Base-by-base conservation (phyloP, 2,797 vertebrate species). In the Tamandua tetradactyla region DNA sequence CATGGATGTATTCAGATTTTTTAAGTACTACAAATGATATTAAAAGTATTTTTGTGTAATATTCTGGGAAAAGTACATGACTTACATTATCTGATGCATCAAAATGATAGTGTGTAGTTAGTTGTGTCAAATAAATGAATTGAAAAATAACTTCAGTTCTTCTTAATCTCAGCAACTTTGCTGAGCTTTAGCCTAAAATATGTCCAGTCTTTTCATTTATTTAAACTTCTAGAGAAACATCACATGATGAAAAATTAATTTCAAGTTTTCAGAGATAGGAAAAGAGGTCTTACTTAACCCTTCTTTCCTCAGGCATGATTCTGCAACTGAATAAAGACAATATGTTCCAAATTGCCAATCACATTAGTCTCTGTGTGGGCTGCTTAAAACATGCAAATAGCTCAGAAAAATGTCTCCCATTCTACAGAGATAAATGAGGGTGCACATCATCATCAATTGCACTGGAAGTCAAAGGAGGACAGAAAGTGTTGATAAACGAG, bases 321-420 rank as follows among this genome's bases (percentile, higher is more conserved):
- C 40, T 89, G 72, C 59, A 92, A 32, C 88, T 12, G 74, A 90
- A 87, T 91, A 84, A 87, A 94, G 88, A 96, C 79, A 95, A 35
- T 96, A 85, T 92, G 82, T 87, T 92, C 94, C 90, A 97, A 94
- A 96, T 87, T 95, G 75, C 92, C 87, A 94, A 52, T 89, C 90
- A 79, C 88, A 74, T 72, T 91, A 57, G 44, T 92, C 71, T 96
- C 66, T 72, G 74, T 66, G 90, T 95, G 88, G 90, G 95, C 85
- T 95, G 84, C 49, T 95, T 92, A 87, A 96, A 95, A 95, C 85
- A 95, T 78, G 93, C 79, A 96, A 93, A 95, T 85, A 62, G 20
- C 40, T 96, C 68, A 85, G 75, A 88, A 91, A 93, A 94, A 76
- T 76, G 75, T 78, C 74, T 96, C 92, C 95, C 27, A 55, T 80